Base-by-base conservation (phyloP, 53 echinoderm and acorn worm species). In the Luidia sarsii region DNA sequence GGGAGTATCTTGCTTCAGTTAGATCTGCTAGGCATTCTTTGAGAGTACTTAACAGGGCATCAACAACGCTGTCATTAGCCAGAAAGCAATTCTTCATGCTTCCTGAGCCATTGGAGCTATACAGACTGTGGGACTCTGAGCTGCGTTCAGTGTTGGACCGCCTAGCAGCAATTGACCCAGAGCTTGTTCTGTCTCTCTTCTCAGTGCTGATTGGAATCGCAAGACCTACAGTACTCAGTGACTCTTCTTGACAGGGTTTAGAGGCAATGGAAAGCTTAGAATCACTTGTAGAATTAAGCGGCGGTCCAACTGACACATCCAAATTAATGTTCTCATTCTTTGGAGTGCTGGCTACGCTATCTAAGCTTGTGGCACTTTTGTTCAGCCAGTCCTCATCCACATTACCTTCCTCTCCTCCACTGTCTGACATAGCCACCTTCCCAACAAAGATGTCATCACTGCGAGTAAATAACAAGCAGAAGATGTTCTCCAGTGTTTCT, bases 401-500 rank as follows among this genome's bases (percentile, higher is more conserved):
- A 2, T 79, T 81, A 4, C 90, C 92, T 63, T 93, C 96, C 50
- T 95, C 95, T 31, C 90, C 86, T 28, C 83, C 96, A 74, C 93
- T 96, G 61, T 93, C 96, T 1, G 89, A 89, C 56, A 64, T 52
- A 2, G 69, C 67, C 10, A 33, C 56, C 20, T 33, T 67, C 23
- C 30, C 69, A 16, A 39, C 31, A 45, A 85, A 71, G 16, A 25
- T 23, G 38, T 96, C 85, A 38, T 92, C 90, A 33, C 83, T 81
- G 8, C 90, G 83, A 20, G 86, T 72, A 81, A 96, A 96, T 14
- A 96, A 65, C 80, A 96, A 66, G 28, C 93, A 96, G 65, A 96
- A 96, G 30, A 96, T 70, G 63, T 96, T 89, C 55, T 96, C 96
- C 14, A 96, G 65, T 13, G 86, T 89, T 50, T 96, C 96, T 28